These are phyloP conservation scores for Cataglyphis hispanica DNA, from an alignment of 1,140 invertebrate species.

Conservation along the genomic window DNA sequence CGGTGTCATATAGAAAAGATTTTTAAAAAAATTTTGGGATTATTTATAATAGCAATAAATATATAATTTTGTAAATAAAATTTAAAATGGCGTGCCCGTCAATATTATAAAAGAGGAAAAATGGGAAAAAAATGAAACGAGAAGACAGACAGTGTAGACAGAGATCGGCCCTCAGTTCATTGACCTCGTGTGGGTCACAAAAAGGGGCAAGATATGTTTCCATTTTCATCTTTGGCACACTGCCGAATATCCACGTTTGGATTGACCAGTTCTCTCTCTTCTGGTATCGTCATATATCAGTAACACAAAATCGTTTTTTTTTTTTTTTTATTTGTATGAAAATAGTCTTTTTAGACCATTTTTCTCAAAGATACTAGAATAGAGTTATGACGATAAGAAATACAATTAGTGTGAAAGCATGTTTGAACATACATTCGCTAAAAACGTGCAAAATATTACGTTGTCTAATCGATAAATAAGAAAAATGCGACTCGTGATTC, in stretches of 20 bases:
- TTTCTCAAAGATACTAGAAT: background rate
- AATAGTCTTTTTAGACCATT: background rate
- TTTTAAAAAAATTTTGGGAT: conserved; percentile 56
- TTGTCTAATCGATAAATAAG: background rate
- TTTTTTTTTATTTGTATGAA: background rate
- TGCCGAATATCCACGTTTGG: conserved; percentile 76
- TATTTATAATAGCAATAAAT: conserved; percentile 35
- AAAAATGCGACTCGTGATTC: conserved; percentile 6
- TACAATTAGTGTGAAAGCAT: conserved; percentile 7
- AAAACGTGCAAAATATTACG: background rate
- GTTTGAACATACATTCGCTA: background rate
- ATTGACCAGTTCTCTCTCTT: conserved; percentile 63
- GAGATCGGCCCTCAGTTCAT: conserved; percentile 73
- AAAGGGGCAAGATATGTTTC: conserved; percentile 83
- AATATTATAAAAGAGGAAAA: conserved; percentile 14
- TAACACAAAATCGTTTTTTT: conserved; percentile 27
- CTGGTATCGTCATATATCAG: conserved; percentile 56
- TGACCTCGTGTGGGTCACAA: conserved; percentile 68
- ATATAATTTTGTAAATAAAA: conserved; percentile 50
- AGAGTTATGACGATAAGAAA: background rate
- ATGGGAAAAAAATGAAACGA: conserved; percentile 23
- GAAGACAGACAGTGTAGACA: conserved; percentile 45
- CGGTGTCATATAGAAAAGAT: background rate
- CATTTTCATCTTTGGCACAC: conserved; percentile 84
- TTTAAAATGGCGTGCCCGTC: conserved; percentile 7